A percentile compares a stretch with the other conserved stretches of the same genome.
These are phyloP conservation scores for Ips typographus DNA, from an alignment of 1,140 invertebrate species.

Conservation along the genomic window DNA sequence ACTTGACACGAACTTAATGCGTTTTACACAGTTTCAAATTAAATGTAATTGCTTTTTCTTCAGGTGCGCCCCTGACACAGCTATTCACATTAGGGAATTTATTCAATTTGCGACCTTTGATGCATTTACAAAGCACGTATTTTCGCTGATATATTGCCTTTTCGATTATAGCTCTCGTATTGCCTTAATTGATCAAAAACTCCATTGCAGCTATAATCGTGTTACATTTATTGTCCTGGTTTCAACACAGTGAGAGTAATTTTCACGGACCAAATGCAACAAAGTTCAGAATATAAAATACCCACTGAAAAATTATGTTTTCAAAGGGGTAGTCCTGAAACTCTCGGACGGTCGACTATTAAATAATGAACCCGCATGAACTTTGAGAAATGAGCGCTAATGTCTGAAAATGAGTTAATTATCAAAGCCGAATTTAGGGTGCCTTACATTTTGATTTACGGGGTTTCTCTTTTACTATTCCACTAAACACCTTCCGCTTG, in stretches of 20 bases:
- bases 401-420: conserved; percentile 50
- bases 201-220: conserved; percentile 1
- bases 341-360: conserved; percentile 25
- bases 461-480: conserved; percentile 13
- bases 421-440: conserved; percentile 41
- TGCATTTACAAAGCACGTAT: neutral
- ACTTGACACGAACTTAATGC: no score
- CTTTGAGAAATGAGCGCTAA: conserved; percentile 49
- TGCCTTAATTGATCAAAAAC: conserved; percentile 1
- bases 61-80: no score
- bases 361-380: conserved; percentile 52
- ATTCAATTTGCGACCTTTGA: conserved; percentile 2
- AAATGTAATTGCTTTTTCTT: no score
- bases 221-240: neutral
- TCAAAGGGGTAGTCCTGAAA: conserved; percentile 22
- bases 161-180: neutral
- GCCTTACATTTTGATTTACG: conserved; percentile 36
- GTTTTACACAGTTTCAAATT: no score
- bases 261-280: conserved; percentile 12
- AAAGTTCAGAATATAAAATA: conserved; percentile 23
- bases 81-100: neutral
- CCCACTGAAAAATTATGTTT: conserved; percentile 28
- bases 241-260: conserved; percentile 4
- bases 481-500: neutral
- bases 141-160: neutral